Evolutionary conservation across 2,113 vertebrate genomes (phyloP).

Genomic region (Charadrius vociferus): DNA sequence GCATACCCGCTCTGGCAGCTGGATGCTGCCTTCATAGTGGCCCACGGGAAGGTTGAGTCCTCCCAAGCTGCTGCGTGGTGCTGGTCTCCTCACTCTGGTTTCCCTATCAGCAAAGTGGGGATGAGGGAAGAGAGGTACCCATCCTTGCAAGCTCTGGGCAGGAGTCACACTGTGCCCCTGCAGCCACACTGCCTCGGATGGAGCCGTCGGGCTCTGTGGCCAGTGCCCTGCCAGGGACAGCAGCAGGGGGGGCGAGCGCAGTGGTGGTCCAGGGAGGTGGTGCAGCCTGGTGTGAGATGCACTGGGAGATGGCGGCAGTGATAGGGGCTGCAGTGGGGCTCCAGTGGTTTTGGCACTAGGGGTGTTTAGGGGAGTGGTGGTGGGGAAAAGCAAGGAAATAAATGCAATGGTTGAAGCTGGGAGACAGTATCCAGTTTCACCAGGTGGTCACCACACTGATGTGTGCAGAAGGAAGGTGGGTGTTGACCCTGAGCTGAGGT

Average conservation of each 20-base stretch:
- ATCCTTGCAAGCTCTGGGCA: background rate
- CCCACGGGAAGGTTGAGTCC: background rate
- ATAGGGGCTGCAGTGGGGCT: background rate
- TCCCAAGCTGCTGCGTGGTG: fast-evolving
- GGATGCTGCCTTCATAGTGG: background rate
- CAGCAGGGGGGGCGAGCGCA: fast-evolving
- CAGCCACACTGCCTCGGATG: background rate
- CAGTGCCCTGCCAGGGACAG: background rate
- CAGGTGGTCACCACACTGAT: background rate
- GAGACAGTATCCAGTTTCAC: background rate
- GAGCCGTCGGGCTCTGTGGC: fast-evolving
- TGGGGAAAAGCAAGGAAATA: background rate
- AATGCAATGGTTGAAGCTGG: background rate
- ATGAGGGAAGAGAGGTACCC: background rate
- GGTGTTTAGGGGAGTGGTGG: background rate
- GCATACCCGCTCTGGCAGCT: background rate
- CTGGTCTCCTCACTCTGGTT: background rate
- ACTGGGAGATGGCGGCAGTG: background rate
- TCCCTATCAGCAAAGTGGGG: background rate
- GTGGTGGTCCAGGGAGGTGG: background rate
- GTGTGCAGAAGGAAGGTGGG: background rate
- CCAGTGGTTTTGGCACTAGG: background rate
- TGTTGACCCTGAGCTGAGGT: background rate
- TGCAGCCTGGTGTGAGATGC: background rate
- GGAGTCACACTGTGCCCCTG: background rate